Percentiles rank a stretch among this genome's conserved stretches.
phyloP scores from a whole-genome alignment of 2,888 invertebrate genomes.

The Himalopsyche kuldschensis region DNA sequence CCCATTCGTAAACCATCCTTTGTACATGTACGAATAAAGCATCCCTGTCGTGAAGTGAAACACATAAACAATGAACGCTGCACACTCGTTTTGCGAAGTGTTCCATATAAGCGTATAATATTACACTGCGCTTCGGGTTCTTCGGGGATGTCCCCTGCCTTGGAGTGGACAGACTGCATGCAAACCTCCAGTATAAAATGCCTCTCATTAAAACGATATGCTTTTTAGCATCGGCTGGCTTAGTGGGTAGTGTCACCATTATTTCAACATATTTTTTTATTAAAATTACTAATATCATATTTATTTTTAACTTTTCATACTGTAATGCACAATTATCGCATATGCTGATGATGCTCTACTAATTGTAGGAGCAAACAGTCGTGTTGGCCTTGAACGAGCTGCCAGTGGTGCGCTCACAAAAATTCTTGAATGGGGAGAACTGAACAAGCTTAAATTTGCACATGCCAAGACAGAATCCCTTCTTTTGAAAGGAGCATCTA shows the following conservation, averaged over 20 bases:
- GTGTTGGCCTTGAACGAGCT: too few species aligned
- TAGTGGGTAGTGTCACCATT: neutral
- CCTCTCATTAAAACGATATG: conserved; percentile 37
- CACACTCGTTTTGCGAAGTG: neutral
- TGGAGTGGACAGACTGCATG: conserved; percentile 18
- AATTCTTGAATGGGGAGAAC: too few species aligned
- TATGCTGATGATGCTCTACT: too few species aligned
- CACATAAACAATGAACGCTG: neutral
- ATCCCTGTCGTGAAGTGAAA: neutral
- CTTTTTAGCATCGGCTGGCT: conserved; percentile 22
- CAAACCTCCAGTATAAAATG: conserved; percentile 17
- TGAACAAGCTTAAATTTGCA: too few species aligned
- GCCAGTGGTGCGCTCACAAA: too few species aligned
- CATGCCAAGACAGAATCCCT: too few species aligned
- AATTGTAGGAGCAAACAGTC: too few species aligned
- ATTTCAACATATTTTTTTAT: neutral
- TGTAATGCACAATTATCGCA: too few species aligned
- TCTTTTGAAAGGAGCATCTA: too few species aligned
- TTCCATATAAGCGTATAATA: conserved; percentile 9
- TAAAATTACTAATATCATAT: too few species aligned
- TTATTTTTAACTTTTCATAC: too few species aligned
- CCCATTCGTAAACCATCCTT: neutral
- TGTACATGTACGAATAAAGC: neutral
- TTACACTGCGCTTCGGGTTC: conserved; percentile 2
- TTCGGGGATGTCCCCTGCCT: neutral